Base-by-base conservation (phyloP, 2,113 vertebrate species). In the pig (Sus scrofa) region DNA sequence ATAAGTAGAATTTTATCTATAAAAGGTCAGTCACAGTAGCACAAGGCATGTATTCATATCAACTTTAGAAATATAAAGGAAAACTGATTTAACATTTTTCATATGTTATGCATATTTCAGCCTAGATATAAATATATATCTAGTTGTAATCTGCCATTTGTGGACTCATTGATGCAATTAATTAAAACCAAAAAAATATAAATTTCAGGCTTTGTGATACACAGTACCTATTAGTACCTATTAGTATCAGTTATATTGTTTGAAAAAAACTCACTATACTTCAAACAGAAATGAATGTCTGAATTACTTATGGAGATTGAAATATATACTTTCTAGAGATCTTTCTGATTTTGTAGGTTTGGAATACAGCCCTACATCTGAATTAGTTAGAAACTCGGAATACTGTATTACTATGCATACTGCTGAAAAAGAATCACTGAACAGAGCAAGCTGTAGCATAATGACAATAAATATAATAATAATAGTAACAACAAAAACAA, bases 51-150 rank as follows among this genome's bases (percentile, higher is more conserved):
- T 71, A 77, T 50, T 91, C 8, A 83, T 37, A 6, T 65, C 86
- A 62, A 71, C 44, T 58, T 78, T 60, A 65, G 44, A 11, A 77
- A 84, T 26, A 4, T 52, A 71, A 62, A 83, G 44, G 34, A 83
- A 95, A 95, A 73, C 3, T 18, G 13, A 78, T 71, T 77, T 93
- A 24, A 91, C 9, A 32, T 93, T 83, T 83, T 91, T 71, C 44
- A 70, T 37, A 63, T 16, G 12, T 58, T 86, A 30, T 1, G 70
- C 27, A 58, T 73, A 67, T 87, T 83, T 93, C 68, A 70, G 2
- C 6, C 6, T 65, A 95, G 9, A 84, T 52, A 7, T 78, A 34
- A 89, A 79, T 67, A 82, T 37, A 1, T 94, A 10, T 60, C 34
- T 71, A 27, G 5, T 27, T 84, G 11, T 67, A 73, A 71, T 65